These are phyloP conservation scores for Drosophila borborema DNA, from an alignment of 2,888 invertebrate genomes.

Conservation along the genomic window DNA sequence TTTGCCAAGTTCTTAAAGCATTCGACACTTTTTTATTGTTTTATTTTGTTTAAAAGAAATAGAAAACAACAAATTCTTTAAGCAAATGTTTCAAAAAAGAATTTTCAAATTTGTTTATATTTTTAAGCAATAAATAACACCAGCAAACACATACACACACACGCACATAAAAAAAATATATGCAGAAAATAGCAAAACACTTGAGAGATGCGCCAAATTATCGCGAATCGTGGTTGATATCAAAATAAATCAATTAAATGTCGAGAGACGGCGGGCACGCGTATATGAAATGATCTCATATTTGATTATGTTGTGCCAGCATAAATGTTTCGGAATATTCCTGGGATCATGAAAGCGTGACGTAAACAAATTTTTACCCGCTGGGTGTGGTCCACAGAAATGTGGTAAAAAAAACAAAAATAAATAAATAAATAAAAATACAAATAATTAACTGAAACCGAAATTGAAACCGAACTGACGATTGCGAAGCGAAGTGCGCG, in stretches of 20 bases:
- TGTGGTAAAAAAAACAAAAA: constrained; percentile 21
- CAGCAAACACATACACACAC: neutral
- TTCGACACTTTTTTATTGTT: neutral
- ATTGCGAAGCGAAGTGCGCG: constrained; percentile 18
- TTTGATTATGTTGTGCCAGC: constrained; percentile 49
- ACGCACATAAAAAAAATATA: neutral
- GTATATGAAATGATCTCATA: constrained; percentile 72
- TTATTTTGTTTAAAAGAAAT: neutral
- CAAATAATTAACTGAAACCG: neutral
- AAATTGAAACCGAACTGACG: neutral
- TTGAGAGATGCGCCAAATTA: constrained; percentile 30
- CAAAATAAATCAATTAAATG: constrained; percentile 55
- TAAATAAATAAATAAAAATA: constrained; percentile 6
- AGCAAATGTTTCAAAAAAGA: neutral
- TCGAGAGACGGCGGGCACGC: constrained; percentile 22
- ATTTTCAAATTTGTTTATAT: neutral
- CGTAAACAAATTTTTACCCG: constrained; percentile 55
- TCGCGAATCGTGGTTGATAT: constrained; percentile 22
- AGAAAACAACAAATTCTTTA: neutral
- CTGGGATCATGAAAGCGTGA: constrained; percentile 38
- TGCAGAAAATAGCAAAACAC: constrained; percentile 6
- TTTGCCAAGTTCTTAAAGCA: neutral
- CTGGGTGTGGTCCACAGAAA: constrained; percentile 33
- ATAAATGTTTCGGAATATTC: constrained; percentile 71
- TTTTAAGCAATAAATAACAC: too few relatives aligned